These are phyloP conservation scores for Dinomys branickii DNA, from an alignment of 2,113 vertebrate genomes.

Conservation along the genomic window DNA sequence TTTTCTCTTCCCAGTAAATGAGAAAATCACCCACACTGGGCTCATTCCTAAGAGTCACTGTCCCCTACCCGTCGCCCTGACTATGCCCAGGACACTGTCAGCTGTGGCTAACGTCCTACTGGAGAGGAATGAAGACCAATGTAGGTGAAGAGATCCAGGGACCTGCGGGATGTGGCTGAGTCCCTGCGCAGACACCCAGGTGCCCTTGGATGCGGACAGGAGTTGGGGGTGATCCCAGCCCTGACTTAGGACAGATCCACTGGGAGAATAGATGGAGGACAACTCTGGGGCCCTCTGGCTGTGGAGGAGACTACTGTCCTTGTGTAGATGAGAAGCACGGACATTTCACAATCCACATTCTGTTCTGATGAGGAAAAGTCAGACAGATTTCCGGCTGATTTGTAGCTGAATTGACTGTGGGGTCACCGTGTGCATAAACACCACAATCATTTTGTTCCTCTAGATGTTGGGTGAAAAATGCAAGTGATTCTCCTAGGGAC, in stretches of 20 bases:
- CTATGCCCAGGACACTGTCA: background rate
- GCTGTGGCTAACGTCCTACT: too few relatives aligned
- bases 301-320: background rate
- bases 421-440: background rate
- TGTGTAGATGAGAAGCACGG: background rate
- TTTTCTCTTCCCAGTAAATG: background rate
- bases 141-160: background rate
- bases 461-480: slow-evolving; percentile 55
- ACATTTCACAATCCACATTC: background rate
- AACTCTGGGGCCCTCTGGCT: rapidly evolving
- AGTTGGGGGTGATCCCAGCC: too few relatives aligned
- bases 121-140: background rate
- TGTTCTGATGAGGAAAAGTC: background rate
- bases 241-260: rapidly evolving
- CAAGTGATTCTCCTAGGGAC: slow-evolving; percentile 29
- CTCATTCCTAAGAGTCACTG: background rate
- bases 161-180: rapidly evolving
- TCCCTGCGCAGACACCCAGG: too few relatives aligned
- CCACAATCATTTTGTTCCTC: background rate
- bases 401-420: background rate
- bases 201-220: background rate
- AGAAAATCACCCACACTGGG: background rate
- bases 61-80: background rate
- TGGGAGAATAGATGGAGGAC: background rate
- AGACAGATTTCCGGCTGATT: background rate